Evolutionary conservation across 2,888 invertebrate genomes (phyloP), one percentile per base, ranked within the genome.

Genomic region (Azorinus chamasolen): DNA sequence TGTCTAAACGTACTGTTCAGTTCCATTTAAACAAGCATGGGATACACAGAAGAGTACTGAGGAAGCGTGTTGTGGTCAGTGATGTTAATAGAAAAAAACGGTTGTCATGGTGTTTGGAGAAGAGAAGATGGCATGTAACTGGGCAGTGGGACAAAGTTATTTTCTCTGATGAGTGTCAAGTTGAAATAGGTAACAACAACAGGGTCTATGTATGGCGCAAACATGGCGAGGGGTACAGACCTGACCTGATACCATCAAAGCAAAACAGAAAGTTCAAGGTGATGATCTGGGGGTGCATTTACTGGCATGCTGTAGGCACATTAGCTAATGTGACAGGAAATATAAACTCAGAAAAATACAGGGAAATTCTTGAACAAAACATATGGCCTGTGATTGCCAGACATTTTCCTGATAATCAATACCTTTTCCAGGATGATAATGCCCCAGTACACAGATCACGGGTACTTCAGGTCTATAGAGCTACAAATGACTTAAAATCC

Each of bases 131-230:
- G 63, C 25, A 2, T 22, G 64, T 71, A 24, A 27, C 45, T 12
- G 20, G 39, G 25, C 22, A 64, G 14, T 64, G 58, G 59, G n/a
- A 20, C 8, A 64, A 64, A 53, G 53, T 64, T n/a, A 64, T 64
- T 22, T 64, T 71, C 25, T 59, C 59, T 25, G 58, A 64, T 59
- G 64, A 71, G 32, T 45, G 51, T 22, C 37, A 64, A 24, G 27
- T 71, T 14, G 59, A 64, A 8, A 50, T 58, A 2, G 53, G 59
- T 3, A 58, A 71, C 8, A 20, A 64, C 53, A 48, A 37, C 5
- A 41, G 45, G 14, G 22, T 64, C 5, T 58, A 58, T 59, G 62
- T 71, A 1, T 71, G 64, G 71, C 24, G 71, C 16, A 54, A 61
- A 43, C 2, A 18, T 16, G 48, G 61, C 16, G 27, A 53, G 45